Evolutionary conservation across 1,140 invertebrate species (phyloP), one percentile per base, ranked within the genome.

Genomic region (Macrostomum lignano): DNA sequence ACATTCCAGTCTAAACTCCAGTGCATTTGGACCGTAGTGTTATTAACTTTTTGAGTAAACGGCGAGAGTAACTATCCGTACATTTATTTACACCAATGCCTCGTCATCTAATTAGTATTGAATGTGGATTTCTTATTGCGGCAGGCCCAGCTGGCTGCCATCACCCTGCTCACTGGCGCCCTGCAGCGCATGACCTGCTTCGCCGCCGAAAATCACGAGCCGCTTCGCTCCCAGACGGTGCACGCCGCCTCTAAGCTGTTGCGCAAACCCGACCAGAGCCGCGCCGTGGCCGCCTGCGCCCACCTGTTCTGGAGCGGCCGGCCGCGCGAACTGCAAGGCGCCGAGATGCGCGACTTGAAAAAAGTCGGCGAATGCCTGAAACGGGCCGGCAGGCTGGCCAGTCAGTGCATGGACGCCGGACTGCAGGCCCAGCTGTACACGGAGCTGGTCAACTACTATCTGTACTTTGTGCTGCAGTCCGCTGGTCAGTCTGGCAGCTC

Each of bases 261-360:
- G 1, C 86, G 93, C 58, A 96, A 94, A 47, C 81, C 82, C 0
- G 88, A 96, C 58, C 88, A 96, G 48, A 82, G 77, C 49, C 59
- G 82, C 36, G 81, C 75, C 5, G 74, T 93, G 1, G 70, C 73
- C 1, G 68, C 72, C 0, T 86, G 79, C 49, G 75, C 82, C 0
- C 78, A 91, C 56, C 67, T 94, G 24, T 94, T 91, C 60, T 94
- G 86, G 86, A 82, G 78, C 33, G 77, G 74, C 11, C 75, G 76
- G 55, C 69, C 65, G 28, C 49, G 68, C 17, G 65, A 62, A 23
- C 65, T 61, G n/a, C 62, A 63, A 28, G 67, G 67, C 36, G 61
- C 70, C 52, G 70, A 72, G 51, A 68, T 84, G 55, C 72, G 72
- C 40, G 81, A 94, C 58, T 75, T 74, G 4, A 73, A 73, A 44